Evolutionary conservation across 2,888 invertebrate species (phyloP), one percentile per base, ranked within the genome.

Genomic region (Osmoderma eremita): DNA sequence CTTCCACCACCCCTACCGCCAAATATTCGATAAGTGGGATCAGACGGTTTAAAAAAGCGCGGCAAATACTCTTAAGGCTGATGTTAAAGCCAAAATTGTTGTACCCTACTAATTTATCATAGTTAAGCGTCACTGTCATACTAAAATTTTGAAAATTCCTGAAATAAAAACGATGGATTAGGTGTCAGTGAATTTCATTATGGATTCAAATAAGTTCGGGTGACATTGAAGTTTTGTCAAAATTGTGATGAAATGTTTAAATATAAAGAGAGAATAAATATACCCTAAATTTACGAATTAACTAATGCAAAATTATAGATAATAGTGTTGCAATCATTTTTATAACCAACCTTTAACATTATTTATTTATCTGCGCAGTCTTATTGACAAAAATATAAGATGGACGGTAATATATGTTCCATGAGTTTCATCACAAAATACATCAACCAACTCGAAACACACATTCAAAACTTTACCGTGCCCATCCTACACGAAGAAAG

Each of bases 401-500:
- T 65, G 65, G 22, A 41, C 22, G 36, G 18, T 20, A 41, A 6
- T 5, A 64, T 39, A 49, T 42, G 48, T 18, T 65, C 65, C 13
- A 8, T 65, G 13, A 64, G 50, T 18, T 68, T 62, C 13, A 61
- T 68, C 6, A 49, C 65, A n/a, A 65, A 68, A 36, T 68, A 68
- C 36, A 65, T 68, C n/a, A 64, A 65, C 17, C 64, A 68, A 39
- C 53, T 68, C 4, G 65, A 68, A 24, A 61, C 61, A 13, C 20
- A 65, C 12, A 53, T 68, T n/a, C 45, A 61, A 51, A 65, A 53
- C 39, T 65, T 48, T 38, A 22, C 45, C 18, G 18, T 65, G 2
- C 68, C 64, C 24, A 15, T 39, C 36, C 61, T 68, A 54, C 38
- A 20, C 3, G 13, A 54, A 22, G 50, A 45, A 12, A 48, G 56